A percentile compares a stretch with the other conserved stretches of the same genome.
Evolutionary conservation across 2,888 invertebrate species (phyloP).

Genomic region (Meloe dianella): DNA sequence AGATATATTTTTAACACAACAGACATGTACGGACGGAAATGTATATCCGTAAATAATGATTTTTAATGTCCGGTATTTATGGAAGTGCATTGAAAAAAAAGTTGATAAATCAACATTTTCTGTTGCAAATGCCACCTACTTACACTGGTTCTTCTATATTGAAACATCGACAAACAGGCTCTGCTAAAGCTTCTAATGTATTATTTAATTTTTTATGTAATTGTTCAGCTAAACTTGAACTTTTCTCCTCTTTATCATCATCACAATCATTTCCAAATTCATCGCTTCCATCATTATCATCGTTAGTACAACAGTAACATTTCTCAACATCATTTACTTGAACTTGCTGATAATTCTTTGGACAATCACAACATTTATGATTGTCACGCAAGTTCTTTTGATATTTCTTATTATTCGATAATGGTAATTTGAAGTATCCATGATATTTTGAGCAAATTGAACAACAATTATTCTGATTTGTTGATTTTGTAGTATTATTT

Average conservation of each 20-base stretch:
- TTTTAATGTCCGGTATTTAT: neutral
- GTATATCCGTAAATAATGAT: neutral
- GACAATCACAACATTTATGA: slow-evolving; percentile 7
- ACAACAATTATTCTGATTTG: slow-evolving; percentile 17
- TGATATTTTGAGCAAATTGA: slow-evolving; percentile 28
- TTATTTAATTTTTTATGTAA: slow-evolving; percentile 36
- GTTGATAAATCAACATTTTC: no score
- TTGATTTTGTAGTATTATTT: neutral
- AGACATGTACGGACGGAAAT: neutral
- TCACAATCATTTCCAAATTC: neutral
- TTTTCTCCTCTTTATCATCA: slow-evolving; percentile 16
- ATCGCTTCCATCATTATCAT: neutral
- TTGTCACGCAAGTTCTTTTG: slow-evolving; percentile 12
- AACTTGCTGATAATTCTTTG: neutral
- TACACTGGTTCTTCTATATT: neutral
- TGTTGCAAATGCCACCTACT: no score
- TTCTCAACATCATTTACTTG: neutral
- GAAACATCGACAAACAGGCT: neutral
- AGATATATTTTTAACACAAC: no score
- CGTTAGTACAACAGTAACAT: neutral
- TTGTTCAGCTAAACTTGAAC: slow-evolving; percentile 34
- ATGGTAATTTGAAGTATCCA: slow-evolving; percentile 21
- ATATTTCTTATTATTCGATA: neutral
- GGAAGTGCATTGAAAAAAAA: neutral
- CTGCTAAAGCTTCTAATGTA: neutral